Evolutionary conservation across 2,888 invertebrate species (phyloP).

Genomic region (Cosmia trapezina): DNA sequence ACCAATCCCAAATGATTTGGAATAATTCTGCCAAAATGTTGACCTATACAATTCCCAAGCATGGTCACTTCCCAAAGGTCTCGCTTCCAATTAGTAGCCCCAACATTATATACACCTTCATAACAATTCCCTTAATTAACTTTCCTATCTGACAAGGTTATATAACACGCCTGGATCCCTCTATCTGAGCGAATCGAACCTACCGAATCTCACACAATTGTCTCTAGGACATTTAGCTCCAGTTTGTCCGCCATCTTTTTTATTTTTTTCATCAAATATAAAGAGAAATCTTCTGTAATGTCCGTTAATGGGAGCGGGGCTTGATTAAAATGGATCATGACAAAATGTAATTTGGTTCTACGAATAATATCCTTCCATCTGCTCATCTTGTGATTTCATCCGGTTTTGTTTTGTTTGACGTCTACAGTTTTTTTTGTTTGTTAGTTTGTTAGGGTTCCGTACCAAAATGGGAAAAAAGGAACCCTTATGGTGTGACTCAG

Average conservation of each 20-base stretch:
- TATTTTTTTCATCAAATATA: constrained; percentile 66
- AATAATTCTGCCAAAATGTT: constrained; percentile 18
- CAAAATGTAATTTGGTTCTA: constrained; percentile 64
- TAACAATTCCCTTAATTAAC: constrained; percentile 54
- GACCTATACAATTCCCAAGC: constrained; percentile 22
- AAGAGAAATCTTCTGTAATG: constrained; percentile 62
- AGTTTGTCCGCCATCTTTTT: constrained; percentile 33
- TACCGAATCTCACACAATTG: constrained; percentile 54
- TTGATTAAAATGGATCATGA: constrained; percentile 73
- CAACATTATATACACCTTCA: constrained; percentile 33
- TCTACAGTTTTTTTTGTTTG: not conserved
- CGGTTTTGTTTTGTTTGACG: constrained; percentile 17
- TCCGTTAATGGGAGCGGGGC: constrained; percentile 63
- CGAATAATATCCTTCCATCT: constrained; percentile 60
- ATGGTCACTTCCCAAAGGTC: constrained; percentile 10
- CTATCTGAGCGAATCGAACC: constrained; percentile 41
- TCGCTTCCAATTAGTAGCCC: constrained; percentile 44
- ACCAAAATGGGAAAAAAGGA: no score
- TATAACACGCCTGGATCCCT: constrained; percentile 28
- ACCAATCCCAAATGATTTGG: no score
- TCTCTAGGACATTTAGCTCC: constrained; percentile 39
- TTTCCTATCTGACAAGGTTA: constrained; percentile 38
- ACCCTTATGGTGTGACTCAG: no score
- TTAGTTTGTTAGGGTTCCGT: no score
- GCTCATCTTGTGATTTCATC: constrained; percentile 3